Evolutionary conservation across 2,113 vertebrate genomes (phyloP), one percentile per base, ranked within the genome.

Genomic region (Cyprinodon variegatus): DNA sequence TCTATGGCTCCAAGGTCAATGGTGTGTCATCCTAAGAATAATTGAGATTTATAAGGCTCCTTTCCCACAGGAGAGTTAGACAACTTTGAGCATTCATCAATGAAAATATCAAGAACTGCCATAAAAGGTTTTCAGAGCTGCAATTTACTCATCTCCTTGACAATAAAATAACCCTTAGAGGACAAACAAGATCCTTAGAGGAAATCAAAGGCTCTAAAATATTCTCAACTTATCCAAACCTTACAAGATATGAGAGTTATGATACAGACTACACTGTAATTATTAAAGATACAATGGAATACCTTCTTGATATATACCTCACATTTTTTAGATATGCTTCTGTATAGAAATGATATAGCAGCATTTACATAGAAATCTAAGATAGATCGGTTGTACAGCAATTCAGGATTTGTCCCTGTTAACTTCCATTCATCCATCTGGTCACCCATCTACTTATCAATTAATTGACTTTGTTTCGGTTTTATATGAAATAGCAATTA

Each of bases 1-100:
- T 81, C 57, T 76, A 72, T 43, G 3, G 60, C 71, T 89, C 85
- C 79, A 83, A 91, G 85, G 85, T 89, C 85, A 92, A 73, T 80
- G 62, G 65, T 2, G 37, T 83, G 83, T 72, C 85, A 86, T 76
- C 75, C 76, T 83, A 83, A 73, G 76, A 67, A 75, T 76, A 86
- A 86, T 72, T 76, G 64, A 71, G 65, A 87, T 80, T 78, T 36
- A 60, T 29, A 37, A 22, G 10, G 48, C 45, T 45, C 53, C 61
- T 71, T 78, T 62, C 46, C 68, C 68, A 65, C 66, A 83, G 70
- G 70, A 83, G 78, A 77, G 48, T 13, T 36, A 53, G 78, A 78
- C 70, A 73, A 69, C 65, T 62, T 76, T 46, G 61, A 72, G 61
- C 74, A 71, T 85, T 77, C 84, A 46, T 84, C 79, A 90, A 79